Evolutionary conservation across 2,888 invertebrate species (phyloP).

Genomic region (Margaritifera margaritifera): DNA sequence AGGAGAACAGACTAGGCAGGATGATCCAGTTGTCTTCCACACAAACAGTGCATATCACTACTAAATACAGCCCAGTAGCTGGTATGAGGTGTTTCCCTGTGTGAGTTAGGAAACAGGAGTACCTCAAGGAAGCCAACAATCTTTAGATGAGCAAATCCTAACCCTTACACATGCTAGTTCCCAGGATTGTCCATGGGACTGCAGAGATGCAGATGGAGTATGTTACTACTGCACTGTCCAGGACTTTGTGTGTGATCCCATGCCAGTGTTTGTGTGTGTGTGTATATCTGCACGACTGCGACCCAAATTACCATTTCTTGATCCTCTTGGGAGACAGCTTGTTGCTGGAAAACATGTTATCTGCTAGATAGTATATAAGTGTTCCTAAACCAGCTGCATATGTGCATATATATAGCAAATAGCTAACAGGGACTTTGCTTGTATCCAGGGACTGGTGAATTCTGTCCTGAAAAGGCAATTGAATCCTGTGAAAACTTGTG

Average conservation of each 20-base stretch:
- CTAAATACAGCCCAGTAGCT: too few relatives aligned
- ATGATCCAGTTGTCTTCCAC: too few relatives aligned
- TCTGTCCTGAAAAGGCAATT: conserved; percentile 41
- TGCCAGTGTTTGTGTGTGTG: background rate
- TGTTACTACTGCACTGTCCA: background rate
- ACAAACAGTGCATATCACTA: too few relatives aligned
- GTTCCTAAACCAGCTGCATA: conserved; percentile 54
- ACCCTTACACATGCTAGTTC: background rate
- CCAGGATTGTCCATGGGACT: background rate
- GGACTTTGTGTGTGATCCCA: background rate
- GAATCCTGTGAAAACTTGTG: too few relatives aligned
- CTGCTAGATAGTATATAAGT: conserved; percentile 65
- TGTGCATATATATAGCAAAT: conserved; percentile 51
- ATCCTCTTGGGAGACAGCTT: conserved; percentile 68
- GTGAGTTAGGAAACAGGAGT: too few relatives aligned
- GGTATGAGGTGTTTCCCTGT: too few relatives aligned
- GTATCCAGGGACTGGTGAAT: conserved; percentile 56
- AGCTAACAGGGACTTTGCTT: conserved; percentile 41
- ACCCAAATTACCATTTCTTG: conserved; percentile 59
- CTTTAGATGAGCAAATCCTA: background rate
- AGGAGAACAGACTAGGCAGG: too few relatives aligned
- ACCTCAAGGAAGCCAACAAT: too few relatives aligned
- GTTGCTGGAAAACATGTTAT: conserved; percentile 66
- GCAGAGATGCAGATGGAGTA: background rate
- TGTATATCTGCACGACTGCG: conserved; percentile 1